Conservation (phyloP, 2,888 invertebrate genomes). For the Anthoptus insignis region DNA sequence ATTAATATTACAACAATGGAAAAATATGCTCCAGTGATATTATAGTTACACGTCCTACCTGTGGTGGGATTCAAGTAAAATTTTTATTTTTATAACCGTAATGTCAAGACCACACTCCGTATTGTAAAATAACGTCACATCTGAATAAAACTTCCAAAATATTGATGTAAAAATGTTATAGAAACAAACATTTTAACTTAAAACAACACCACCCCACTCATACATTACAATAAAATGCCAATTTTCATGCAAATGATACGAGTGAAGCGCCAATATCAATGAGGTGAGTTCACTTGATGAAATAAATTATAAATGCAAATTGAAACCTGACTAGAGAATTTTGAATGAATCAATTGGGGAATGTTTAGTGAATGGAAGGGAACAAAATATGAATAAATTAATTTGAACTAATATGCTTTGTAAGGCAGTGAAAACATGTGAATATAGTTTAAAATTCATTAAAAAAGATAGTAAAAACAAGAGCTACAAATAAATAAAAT, state of each 20-base stretch:
- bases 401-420: no score
- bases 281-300: constrained; percentile 42
- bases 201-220: constrained; percentile 42
- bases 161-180: constrained; percentile 6
- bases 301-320: constrained; percentile 85
- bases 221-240: constrained; percentile 64
- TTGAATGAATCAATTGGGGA: constrained; percentile 55
- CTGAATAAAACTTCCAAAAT: background rate
- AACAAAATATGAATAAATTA: no score
- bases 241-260: constrained; percentile 79
- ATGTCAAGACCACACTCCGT: background rate
- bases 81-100: constrained; percentile 20
- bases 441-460: no score
- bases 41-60: constrained; percentile 66
- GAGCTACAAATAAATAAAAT: no score
- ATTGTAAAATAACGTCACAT: background rate
- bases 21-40: constrained; percentile 78
- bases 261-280: constrained; percentile 8
- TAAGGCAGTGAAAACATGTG: no score
- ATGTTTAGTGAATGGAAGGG: constrained; percentile 8
- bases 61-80: constrained; percentile 37
- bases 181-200: constrained; percentile 46
- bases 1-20: constrained; percentile 67
- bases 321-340: constrained; percentile 81
- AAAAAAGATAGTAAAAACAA: background rate